Base-by-base conservation (phyloP, 1,140 invertebrate species). In the Lysiphlebus fabarum region DNA sequence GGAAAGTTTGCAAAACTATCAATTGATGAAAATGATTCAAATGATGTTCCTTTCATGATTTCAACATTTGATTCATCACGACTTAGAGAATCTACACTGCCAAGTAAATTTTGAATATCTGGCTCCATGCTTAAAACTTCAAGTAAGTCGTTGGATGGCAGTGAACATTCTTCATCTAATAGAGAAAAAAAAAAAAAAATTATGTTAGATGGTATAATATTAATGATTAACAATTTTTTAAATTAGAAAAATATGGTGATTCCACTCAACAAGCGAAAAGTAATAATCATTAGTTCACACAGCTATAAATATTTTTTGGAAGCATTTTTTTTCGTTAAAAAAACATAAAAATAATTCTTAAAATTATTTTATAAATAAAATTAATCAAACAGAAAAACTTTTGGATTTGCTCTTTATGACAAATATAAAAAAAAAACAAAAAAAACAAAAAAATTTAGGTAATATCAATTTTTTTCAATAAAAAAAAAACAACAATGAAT, bases 81-180 rank as follows among this genome's bases (percentile, higher is more conserved):
- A 45, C 26, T 59, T 7, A 56, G 59, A 10, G 67, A 65, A 56
- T 63, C 61, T 40, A 73, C 67, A 34, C 58, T 66, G 6, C 66
- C 67, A 8, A 68, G 48, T 0, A 69, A 50, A 6, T 68, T 48
- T 8, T 74, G 67, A 38, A 77, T 73, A 42, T 73, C 74, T 54
- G 76, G 54, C 50, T 73, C 73, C 1, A 67, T 71, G 41, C 70
- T 70, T 10, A 75, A 62, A 8, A 67, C 64, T 58, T 76, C 69
- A 34, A 76, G 65, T 42, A 77, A 71, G 40, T 76, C 71, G 45
- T 76, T 73, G 7, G 58, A 59, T 7, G 67, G 63, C 7, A 72
- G 51, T 47, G 62, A 42, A 48, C 49, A 61, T n/a, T 69, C 72
- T 10, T 66, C 58, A 60, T 70, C 70, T 75, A 54, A 12, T 65